A percentile compares a stretch with the other conserved stretches of the same genome.
Evolutionary conservation across 1,140 invertebrate genomes (phyloP).

Genomic region (Atopsyche davidsoni): DNA sequence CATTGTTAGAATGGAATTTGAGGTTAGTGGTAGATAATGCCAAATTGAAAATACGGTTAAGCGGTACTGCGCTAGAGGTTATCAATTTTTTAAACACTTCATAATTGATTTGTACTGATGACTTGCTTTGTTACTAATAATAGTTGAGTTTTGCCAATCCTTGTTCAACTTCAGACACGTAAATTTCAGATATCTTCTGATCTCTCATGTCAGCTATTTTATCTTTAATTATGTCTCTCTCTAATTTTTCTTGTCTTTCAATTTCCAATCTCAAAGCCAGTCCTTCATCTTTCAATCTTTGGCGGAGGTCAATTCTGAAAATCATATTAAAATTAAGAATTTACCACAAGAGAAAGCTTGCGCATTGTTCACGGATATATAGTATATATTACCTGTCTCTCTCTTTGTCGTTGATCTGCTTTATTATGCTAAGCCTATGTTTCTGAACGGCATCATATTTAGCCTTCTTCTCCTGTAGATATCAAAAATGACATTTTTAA

Average conservation of each 20-base stretch:
- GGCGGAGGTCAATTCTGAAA: slow-evolving; percentile 48
- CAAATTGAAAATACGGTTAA: no score
- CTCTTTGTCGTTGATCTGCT: slow-evolving; percentile 65
- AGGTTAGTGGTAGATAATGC: no score
- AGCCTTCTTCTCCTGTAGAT: slow-evolving; percentile 39
- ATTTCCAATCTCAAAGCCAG: slow-evolving; percentile 52
- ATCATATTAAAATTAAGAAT: no score
- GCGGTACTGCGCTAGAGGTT: no score
- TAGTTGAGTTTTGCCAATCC: slow-evolving; percentile 36
- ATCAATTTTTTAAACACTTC: no score
- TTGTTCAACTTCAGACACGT: slow-evolving; percentile 46
- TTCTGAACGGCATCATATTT: slow-evolving; percentile 40
- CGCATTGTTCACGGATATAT: neutral
- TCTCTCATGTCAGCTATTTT: slow-evolving; percentile 42
- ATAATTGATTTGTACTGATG: no score
- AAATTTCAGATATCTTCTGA: slow-evolving; percentile 43
- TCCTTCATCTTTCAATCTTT: slow-evolving; percentile 59
- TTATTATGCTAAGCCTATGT: slow-evolving; percentile 49
- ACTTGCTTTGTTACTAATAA: no score
- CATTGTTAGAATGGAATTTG: no score
- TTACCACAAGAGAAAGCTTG: neutral
- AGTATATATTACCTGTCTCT: slow-evolving; percentile 41
- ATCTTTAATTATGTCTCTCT: slow-evolving; percentile 40
- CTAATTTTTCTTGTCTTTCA: slow-evolving; percentile 45
- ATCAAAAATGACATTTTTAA: slow-evolving; percentile 10